phyloP scores from a whole-genome alignment of 2,888 invertebrate species.

The Agrypnus murinus region DNA sequence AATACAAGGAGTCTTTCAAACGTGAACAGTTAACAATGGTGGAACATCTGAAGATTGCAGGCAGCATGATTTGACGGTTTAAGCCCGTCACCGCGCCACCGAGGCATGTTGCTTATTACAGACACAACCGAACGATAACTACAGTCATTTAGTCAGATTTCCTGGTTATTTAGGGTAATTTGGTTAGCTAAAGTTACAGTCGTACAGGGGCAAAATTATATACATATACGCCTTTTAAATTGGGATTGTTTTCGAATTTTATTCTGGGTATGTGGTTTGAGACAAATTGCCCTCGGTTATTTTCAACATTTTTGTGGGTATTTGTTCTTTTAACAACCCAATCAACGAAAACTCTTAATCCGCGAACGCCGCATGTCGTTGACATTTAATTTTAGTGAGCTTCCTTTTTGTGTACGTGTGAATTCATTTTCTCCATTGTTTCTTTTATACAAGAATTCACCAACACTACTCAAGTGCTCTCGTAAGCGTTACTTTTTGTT shows the following conservation, averaged over 20 bases:
- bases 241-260: conserved; percentile 37
- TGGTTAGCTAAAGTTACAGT: conserved; percentile 33
- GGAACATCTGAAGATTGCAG: conserved; percentile 64
- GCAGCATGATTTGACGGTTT: conserved; percentile 65
- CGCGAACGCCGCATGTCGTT: conserved; percentile 8
- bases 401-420: too few relatives aligned
- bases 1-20: conserved; percentile 65
- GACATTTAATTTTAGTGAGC: not conserved
- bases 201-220: conserved; percentile 39
- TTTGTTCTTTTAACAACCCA: conserved; percentile 5
- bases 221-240: conserved; percentile 34
- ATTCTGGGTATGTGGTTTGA: conserved; percentile 14
- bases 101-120: conserved; percentile 57
- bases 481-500: too few relatives aligned
- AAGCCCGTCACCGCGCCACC: conserved; percentile 53
- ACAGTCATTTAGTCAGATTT: conserved; percentile 55
- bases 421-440: too few relatives aligned
- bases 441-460: too few relatives aligned
- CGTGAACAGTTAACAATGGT: conserved; percentile 64
- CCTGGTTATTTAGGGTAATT: conserved; percentile 55
- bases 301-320: not conserved
- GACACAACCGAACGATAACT: conserved; percentile 49
- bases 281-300: conserved; percentile 7
- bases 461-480: too few relatives aligned
- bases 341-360: not conserved